Evolutionary conservation across 2,113 vertebrate species (phyloP).

Genomic region (Lasiurus cinereus): DNA sequence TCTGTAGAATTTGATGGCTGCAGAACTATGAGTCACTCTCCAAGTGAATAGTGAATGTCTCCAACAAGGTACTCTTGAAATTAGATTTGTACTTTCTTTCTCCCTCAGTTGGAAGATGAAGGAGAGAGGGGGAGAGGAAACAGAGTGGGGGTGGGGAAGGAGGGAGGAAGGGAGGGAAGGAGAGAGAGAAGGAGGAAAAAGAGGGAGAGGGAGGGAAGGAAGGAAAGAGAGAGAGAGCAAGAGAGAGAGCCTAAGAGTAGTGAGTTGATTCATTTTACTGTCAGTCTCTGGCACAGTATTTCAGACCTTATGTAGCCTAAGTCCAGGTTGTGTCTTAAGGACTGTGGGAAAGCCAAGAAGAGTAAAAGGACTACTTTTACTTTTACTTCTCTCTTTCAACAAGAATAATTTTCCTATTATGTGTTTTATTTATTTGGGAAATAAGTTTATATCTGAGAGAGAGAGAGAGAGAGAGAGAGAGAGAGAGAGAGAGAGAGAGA

Average conservation of each 20-base stretch:
- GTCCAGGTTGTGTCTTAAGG: background rate
- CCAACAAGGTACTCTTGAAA: slow-evolving; percentile 59
- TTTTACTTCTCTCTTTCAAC: background rate
- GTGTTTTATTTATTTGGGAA: slow-evolving; percentile 42
- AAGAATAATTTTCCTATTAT: background rate
- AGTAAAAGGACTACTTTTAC: background rate
- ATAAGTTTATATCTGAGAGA: background rate
- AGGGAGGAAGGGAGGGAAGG: background rate
- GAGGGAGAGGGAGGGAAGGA: too few species aligned
- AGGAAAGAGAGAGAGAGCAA: background rate
- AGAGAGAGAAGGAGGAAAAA: background rate
- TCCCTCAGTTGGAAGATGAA: slow-evolving; percentile 33
- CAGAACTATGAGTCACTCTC: slow-evolving; percentile 78
- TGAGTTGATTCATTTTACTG: background rate
- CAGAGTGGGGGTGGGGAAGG: background rate
- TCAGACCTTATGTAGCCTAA: background rate
- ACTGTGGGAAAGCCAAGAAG: background rate
- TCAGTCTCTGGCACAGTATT: background rate
- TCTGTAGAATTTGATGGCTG: slow-evolving; percentile 70
- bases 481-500: too few species aligned
- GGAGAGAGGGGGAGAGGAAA: background rate
- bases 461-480: too few species aligned
- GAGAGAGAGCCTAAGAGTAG: background rate
- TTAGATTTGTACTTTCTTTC: slow-evolving; percentile 48
- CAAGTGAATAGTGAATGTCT: slow-evolving; percentile 60